Evolutionary conservation across 1,140 invertebrate genomes (phyloP).

Genomic region (Lamellibrachia luymesi): DNA sequence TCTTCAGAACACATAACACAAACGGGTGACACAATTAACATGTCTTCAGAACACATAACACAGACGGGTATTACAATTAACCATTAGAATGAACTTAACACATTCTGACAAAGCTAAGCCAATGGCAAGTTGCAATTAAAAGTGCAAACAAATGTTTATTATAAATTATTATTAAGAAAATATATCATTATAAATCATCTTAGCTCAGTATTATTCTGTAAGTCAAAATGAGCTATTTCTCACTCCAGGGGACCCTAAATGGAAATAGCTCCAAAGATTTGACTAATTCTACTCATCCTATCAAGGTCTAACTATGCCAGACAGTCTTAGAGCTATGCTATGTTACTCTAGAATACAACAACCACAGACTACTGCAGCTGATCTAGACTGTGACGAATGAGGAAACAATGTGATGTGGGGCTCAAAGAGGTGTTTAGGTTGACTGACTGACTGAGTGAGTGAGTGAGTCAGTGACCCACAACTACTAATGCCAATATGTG

Average conservation of each 20-base stretch:
- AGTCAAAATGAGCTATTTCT: not conserved
- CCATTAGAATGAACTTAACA: too few relatives aligned
- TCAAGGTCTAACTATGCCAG: not conserved
- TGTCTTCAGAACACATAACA: too few relatives aligned
- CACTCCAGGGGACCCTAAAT: not conserved
- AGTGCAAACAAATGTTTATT: too few relatives aligned
- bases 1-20: too few relatives aligned
- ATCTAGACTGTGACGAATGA: not conserved
- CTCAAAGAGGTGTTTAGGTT: not conserved
- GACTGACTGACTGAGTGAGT: not conserved
- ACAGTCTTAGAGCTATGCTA: not conserved
- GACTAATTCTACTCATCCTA: not conserved
- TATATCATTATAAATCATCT: too few relatives aligned
- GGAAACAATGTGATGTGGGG: not conserved
- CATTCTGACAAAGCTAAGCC: too few relatives aligned
- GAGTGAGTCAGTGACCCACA: too few relatives aligned
- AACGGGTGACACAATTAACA: too few relatives aligned
- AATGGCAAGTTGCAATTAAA: too few relatives aligned
- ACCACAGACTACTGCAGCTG: not conserved
- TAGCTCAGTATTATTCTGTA: not conserved
- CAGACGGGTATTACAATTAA: too few relatives aligned
- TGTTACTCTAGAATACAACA: not conserved
- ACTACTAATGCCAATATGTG: not conserved
- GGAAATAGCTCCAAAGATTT: not conserved
- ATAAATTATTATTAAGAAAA: too few relatives aligned